Evolutionary conservation across 2,113 vertebrate genomes (phyloP).

Genomic region (Lathamus discolor): DNA sequence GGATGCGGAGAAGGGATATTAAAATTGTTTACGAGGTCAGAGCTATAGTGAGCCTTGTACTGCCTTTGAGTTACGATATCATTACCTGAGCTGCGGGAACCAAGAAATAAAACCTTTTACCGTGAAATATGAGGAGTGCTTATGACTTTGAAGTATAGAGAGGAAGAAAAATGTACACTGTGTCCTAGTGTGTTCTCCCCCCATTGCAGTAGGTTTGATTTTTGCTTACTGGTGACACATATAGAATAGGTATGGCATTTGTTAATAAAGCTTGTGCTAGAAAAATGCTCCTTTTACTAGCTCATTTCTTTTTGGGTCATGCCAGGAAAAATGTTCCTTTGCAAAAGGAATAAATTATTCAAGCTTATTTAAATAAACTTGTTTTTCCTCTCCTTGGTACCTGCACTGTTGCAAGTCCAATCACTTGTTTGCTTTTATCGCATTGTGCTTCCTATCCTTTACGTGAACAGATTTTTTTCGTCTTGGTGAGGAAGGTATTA

Average conservation of each 20-base stretch:
- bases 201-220: not conserved
- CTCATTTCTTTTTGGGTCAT: not conserved
- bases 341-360: slow-evolving; percentile 45
- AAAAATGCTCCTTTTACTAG: slow-evolving; percentile 30
- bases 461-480: not conserved
- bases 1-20: slow-evolving; percentile 19
- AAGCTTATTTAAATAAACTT: slow-evolving; percentile 48
- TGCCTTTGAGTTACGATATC: slow-evolving; percentile 60
- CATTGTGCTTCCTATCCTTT: not conserved
- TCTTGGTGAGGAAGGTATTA: not conserved
- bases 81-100: slow-evolving; percentile 55
- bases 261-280: slow-evolving; percentile 25
- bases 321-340: slow-evolving; percentile 24
- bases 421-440: not conserved
- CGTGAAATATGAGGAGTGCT: slow-evolving; percentile 27
- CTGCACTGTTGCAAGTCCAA: not conserved
- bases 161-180: slow-evolving; percentile 21
- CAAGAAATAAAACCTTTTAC: slow-evolving; percentile 61
- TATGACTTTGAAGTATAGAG: slow-evolving; percentile 44
- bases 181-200: not conserved
- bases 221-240: not conserved
- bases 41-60: not conserved
- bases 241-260: not conserved
- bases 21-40: slow-evolving; percentile 52
- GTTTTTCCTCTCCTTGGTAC: not conserved